Evolutionary conservation across 2,888 invertebrate species (phyloP).

Genomic region (Hoplodrina blanda): DNA sequence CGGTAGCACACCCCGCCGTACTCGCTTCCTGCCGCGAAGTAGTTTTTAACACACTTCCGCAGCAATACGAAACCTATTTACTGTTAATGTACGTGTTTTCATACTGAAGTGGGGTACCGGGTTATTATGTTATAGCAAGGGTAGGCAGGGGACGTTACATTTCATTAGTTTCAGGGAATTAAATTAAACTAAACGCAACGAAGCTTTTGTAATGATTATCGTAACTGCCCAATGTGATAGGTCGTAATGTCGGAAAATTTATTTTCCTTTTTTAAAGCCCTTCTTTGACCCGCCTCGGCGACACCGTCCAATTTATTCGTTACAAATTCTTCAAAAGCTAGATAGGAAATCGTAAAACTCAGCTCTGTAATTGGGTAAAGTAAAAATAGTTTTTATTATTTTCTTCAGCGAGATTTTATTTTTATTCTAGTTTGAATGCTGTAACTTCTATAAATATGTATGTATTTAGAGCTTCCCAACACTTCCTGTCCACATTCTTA

Average conservation of each 20-base stretch:
- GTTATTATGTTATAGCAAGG: constrained; percentile 21
- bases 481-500: constrained; percentile 18
- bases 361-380: not conserved
- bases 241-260: not conserved
- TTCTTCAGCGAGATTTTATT: not conserved
- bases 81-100: constrained; percentile 48
- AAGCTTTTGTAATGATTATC: not conserved
- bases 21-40: constrained; percentile 59
- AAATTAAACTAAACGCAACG: not conserved
- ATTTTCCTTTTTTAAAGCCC: not conserved
- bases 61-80: constrained; percentile 55
- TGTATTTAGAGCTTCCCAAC: not conserved
- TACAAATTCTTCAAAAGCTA: not conserved
- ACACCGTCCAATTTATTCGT: too few species aligned
- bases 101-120: constrained; percentile 38
- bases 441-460: constrained; percentile 6
- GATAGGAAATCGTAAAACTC: not conserved
- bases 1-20: constrained; percentile 9
- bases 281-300: too few species aligned
- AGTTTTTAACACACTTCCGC: constrained; percentile 64
- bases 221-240: not conserved
- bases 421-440: constrained; percentile 3
- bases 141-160: not conserved
- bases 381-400: constrained; percentile 19
- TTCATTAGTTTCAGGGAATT: not conserved